Base-by-base conservation (phyloP, 2,797 vertebrate genomes). In the Vespertilio murinus region DNA sequence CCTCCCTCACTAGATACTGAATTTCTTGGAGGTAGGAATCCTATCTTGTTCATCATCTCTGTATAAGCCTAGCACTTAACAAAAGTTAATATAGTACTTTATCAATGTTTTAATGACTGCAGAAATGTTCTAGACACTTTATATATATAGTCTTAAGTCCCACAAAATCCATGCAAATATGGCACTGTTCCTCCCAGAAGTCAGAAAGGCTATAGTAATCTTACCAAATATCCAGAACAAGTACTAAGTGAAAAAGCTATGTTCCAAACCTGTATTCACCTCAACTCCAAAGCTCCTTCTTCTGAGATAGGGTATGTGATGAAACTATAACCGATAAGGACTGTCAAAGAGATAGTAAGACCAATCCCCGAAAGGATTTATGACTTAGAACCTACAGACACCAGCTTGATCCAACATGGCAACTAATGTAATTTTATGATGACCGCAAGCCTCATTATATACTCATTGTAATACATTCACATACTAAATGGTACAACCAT, bases 121-220 rank as follows among this genome's bases (percentile, higher is more conserved):
- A 82, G 42, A 90, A 94, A 4, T 75, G 16, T 70, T 42, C 65
- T 10, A 71, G 30, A 38, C 13, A 71, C 25, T 79, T 94, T 49
- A 93, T 38, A 25, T 38, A 25, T 47, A 40, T 8, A 71, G 42
- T 67, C 30, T 52, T 52, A 52, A 73, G n/a, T 82, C 30, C 56
- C 49, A 91, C 18, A 90, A 90, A 73, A 92, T 86, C n/a, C 17
- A 45, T 83, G 28, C 10, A 88, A 64, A 90, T 87, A 56, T 56
- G 59, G 17, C 33, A 82, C 7, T 54, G 38, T 61, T 42, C 33
- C 3, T n/a, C 8, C 8, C 40, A 79, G 67, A 64, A 80, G 42
- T 74, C 73, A 88, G 30, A 85, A 84, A 92, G 42, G n/a, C 78
- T 93, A 84, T 33, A 87, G 25, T 52, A 88, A 93, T n/a, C 16